Conservation (phyloP, 2,797 vertebrate genomes). For the Sebastes steindachneri region DNA sequence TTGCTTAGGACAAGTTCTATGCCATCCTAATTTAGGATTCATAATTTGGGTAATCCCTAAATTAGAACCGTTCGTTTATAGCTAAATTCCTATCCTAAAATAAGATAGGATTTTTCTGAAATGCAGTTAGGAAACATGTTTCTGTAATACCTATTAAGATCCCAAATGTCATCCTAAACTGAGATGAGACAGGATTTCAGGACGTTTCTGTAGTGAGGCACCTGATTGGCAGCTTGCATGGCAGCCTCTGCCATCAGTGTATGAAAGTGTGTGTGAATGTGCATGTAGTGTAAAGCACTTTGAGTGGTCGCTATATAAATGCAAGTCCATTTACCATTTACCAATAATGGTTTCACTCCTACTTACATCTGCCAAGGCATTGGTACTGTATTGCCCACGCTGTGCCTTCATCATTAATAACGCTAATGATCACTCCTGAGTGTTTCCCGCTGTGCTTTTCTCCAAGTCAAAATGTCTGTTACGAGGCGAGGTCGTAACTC, state of each 20-base stretch:
- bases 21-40: neutral
- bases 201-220: too few relatives aligned
- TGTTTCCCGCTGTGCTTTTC: neutral
- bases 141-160: neutral
- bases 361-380: neutral
- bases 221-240: too few relatives aligned
- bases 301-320: too few relatives aligned
- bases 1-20: neutral
- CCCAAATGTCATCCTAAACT: neutral
- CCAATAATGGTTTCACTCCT: neutral
- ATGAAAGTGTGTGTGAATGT: too few relatives aligned
- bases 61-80: neutral
- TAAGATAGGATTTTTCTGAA: neutral
- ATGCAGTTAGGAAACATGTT: neutral
- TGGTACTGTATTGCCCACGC: neutral
- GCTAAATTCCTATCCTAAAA: neutral
- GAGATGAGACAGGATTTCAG: neutral
- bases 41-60: neutral
- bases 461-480: neutral
- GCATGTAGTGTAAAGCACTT: too few relatives aligned
- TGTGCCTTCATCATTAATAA: neutral
- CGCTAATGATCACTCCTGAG: neutral
- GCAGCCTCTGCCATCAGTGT: too few relatives aligned
- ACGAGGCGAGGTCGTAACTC: neutral
- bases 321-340: too few relatives aligned